Percentiles rank a stretch among this genome's conserved stretches.
phyloP scores from a whole-genome alignment of 2,888 invertebrate species.

The Lasioglossum vierecki region DNA sequence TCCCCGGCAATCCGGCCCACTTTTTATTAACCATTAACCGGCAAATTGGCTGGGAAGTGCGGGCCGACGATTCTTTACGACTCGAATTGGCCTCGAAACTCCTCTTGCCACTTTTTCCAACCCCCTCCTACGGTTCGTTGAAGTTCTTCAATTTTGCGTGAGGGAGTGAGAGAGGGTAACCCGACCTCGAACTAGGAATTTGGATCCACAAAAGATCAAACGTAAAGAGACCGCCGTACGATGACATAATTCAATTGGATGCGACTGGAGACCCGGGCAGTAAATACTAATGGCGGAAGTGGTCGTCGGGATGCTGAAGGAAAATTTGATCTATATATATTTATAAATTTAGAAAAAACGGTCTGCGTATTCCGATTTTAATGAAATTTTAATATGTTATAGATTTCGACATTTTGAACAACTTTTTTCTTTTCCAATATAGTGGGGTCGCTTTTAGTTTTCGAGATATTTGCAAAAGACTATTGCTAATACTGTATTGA shows the following conservation, averaged over 20 bases:
- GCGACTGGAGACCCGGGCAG: not conserved
- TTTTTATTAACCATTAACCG: constrained; percentile 63
- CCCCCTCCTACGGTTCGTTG: not conserved
- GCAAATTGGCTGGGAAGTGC: constrained; percentile 50
- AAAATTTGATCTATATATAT: too few species aligned
- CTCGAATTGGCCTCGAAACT: not conserved
- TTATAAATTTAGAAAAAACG: too few species aligned
- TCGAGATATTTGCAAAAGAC: too few species aligned
- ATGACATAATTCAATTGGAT: not conserved
- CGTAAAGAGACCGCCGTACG: not conserved
- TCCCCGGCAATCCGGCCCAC: constrained; percentile 53
- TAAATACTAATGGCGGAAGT: too few species aligned
- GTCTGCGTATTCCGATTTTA: too few species aligned
- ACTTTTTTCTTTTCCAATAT: too few species aligned
- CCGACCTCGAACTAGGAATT: constrained; percentile 13
- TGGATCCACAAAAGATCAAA: constrained; percentile 23
- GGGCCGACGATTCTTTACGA: not conserved
- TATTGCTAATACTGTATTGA: too few species aligned
- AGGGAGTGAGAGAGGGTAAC: not conserved
- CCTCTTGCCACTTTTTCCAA: not conserved
- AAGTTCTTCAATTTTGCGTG: constrained; percentile 7
- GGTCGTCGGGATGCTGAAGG: too few species aligned
- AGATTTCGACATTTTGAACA: too few species aligned
- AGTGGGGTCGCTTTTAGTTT: too few species aligned
- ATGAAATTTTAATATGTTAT: too few species aligned